Evolutionary conservation across 2,113 vertebrate species (phyloP).

Genomic region (Nestor notabilis): DNA sequence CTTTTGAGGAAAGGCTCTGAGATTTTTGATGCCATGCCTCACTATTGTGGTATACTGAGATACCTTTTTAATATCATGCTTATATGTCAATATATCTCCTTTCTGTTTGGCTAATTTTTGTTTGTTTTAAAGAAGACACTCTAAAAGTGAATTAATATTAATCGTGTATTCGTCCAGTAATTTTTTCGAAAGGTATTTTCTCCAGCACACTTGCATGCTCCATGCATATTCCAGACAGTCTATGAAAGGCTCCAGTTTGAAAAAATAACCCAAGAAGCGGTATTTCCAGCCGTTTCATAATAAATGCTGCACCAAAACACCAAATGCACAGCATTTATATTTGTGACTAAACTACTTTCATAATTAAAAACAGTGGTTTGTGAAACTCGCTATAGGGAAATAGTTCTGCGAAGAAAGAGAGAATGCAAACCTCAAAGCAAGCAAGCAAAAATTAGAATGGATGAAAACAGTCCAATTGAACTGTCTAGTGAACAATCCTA

Average conservation of each 20-base stretch:
- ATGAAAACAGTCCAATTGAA: background rate
- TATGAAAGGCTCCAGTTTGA: background rate
- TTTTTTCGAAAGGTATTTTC: background rate
- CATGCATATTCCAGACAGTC: background rate
- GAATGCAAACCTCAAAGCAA: background rate
- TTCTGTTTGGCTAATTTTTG: background rate
- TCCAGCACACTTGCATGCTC: accelerated
- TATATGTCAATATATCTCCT: background rate
- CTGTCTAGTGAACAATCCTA: background rate
- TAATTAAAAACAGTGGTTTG: background rate
- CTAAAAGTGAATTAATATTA: background rate
- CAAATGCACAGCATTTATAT: background rate
- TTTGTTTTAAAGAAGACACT: background rate
- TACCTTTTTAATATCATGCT: accelerated
- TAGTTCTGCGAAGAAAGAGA: accelerated
- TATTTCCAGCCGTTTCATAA: background rate
- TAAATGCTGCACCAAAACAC: background rate
- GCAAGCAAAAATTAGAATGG: background rate
- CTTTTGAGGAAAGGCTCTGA: background rate
- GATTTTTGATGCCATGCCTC: background rate
- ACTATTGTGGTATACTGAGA: background rate
- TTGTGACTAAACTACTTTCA: background rate
- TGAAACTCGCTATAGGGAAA: background rate
- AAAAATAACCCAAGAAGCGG: background rate
- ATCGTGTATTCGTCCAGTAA: background rate